phyloP scores from a whole-genome alignment of 2,888 invertebrate genomes.

The Phyto melanocephala region DNA sequence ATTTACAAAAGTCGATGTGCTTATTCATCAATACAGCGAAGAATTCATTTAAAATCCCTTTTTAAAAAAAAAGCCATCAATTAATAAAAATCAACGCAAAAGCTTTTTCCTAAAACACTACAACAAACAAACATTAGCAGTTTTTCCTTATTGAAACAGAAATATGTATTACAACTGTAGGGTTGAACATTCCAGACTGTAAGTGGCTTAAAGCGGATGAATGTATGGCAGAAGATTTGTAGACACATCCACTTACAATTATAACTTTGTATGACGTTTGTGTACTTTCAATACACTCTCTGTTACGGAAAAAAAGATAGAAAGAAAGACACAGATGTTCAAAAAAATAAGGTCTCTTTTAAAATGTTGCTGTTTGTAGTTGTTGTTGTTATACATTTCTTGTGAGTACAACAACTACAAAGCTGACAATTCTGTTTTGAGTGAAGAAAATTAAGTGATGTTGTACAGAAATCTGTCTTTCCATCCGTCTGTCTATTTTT shows the following conservation, averaged over 20 bases:
- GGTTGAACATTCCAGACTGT: neutral
- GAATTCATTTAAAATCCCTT: no score
- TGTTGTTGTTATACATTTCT: neutral
- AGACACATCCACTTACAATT: slow-evolving; percentile 19
- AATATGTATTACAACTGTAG: no score
- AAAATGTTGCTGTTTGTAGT: slow-evolving; percentile 3
- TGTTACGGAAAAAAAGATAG: neutral
- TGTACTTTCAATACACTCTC: slow-evolving; percentile 14
- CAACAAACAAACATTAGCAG: no score
- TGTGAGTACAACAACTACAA: no score
- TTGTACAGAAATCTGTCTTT: neutral
- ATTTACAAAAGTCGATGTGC: no score
- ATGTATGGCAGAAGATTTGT: slow-evolving; percentile 21
- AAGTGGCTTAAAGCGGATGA: slow-evolving; percentile 22
- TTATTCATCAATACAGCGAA: no score
- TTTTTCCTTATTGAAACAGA: no score
- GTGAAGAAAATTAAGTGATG: slow-evolving; percentile 29
- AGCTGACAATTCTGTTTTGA: slow-evolving; percentile 14
- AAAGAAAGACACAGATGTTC: neutral
- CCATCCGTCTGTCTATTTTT: neutral
- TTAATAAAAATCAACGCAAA: no score
- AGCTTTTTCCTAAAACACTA: no score
- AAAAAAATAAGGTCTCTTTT: slow-evolving; percentile 40
- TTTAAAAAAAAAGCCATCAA: no score
- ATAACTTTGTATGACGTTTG: neutral